A percentile compares a stretch with the other conserved stretches of the same genome.
These are phyloP conservation scores for Rhea americana DNA, from an alignment of 2,113 vertebrate species.

Conservation along the genomic window DNA sequence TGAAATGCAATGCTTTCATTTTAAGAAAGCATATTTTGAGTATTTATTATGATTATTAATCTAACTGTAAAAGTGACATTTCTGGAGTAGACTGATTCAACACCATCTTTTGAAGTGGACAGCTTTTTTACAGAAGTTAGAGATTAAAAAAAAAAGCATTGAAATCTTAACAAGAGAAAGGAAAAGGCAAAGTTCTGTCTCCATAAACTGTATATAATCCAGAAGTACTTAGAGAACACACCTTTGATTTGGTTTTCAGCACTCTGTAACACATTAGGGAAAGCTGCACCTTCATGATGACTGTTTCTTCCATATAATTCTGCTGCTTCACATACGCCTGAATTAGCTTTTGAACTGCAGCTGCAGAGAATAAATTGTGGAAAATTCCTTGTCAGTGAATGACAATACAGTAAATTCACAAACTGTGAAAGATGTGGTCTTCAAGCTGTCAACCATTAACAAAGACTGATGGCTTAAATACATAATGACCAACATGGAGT, in stretches of 20 bases:
- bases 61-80: not conserved
- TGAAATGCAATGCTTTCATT: not conserved
- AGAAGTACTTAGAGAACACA: not conserved
- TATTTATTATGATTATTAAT: not conserved
- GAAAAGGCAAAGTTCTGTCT: not conserved
- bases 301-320: slow-evolving; percentile 60
- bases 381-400: not conserved
- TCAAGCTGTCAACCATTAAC: not conserved
- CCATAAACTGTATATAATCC: not conserved
- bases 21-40: not conserved
- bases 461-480: not conserved
- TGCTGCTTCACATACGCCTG: slow-evolving; percentile 46
- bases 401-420: not conserved
- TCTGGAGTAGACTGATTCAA: not conserved
- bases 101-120: not conserved
- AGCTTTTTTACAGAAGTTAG: not conserved
- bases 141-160: not conserved
- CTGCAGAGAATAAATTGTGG: slow-evolving; percentile 51
- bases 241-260: slow-evolving; percentile 56
- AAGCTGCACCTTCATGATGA: slow-evolving; percentile 62
- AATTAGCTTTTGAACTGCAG: slow-evolving; percentile 52
- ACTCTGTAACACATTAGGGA: slow-evolving; percentile 31
- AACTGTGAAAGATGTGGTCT: not conserved
- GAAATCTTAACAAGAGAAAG: not conserved
- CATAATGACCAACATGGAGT: not conserved